These are phyloP conservation scores for Leiothrix lutea DNA, from an alignment of 2,113 vertebrate genomes.

Conservation along the genomic window DNA sequence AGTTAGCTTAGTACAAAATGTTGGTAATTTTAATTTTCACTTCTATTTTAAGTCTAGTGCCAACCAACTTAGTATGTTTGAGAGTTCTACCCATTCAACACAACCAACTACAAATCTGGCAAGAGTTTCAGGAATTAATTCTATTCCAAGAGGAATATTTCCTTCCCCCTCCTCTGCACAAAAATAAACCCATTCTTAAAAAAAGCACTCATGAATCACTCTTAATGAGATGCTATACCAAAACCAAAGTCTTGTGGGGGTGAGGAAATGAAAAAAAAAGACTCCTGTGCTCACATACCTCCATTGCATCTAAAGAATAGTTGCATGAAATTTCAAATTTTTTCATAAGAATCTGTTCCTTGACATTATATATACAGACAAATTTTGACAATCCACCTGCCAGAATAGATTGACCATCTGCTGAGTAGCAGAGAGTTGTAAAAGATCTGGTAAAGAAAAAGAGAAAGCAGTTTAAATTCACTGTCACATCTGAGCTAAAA, in stretches of 20 bases:
- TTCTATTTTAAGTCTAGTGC: background rate
- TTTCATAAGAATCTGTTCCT: constrained; percentile 92
- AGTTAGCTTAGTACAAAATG: background rate
- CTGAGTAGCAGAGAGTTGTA: constrained; percentile 91
- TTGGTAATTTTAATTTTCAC: background rate
- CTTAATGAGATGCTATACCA: background rate
- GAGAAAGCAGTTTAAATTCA: background rate
- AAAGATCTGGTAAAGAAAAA: constrained; percentile 80
- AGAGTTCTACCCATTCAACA: background rate
- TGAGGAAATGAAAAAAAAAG: background rate
- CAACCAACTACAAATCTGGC: background rate
- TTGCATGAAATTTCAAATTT: constrained; percentile 98
- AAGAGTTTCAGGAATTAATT: background rate
- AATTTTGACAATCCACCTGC: constrained; percentile 92
- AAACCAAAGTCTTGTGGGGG: background rate
- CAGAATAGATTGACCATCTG: constrained; percentile 88
- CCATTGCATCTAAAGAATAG: constrained; percentile 94
- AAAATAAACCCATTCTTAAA: background rate
- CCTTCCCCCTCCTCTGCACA: background rate
- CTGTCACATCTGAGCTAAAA: background rate
- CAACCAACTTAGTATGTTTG: background rate
- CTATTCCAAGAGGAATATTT: background rate
- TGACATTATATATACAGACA: constrained; percentile 93
- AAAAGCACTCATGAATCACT: background rate
- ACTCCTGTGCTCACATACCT: constrained; percentile 73